A percentile compares a stretch with the other conserved stretches of the same genome.
Evolutionary conservation across 2,113 vertebrate species (phyloP).

Genomic region (Clarias batrachus): DNA sequence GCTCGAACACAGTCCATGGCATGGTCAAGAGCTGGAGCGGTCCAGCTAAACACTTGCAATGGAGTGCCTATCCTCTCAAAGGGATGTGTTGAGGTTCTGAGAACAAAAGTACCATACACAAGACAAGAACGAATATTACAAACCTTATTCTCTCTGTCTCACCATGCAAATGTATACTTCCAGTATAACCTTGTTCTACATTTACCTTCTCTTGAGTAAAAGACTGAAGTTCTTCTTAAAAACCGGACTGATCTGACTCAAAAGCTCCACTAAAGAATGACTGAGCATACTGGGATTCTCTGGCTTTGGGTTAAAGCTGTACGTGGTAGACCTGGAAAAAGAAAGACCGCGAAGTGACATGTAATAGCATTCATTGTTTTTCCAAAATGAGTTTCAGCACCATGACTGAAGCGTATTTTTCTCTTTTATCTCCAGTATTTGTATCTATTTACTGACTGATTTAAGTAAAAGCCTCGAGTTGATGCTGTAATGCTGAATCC

Average conservation of each 20-base stretch:
- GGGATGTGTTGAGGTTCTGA: slow-evolving; percentile 87
- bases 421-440: neutral
- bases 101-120: neutral
- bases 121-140: neutral
- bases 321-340: slow-evolving; percentile 84
- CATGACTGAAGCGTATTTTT: neutral
- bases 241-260: slow-evolving; percentile 89
- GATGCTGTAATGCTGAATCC: slow-evolving; percentile 89
- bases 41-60: slow-evolving; percentile 93
- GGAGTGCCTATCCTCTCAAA: slow-evolving; percentile 91
- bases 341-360: neutral
- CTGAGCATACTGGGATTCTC: slow-evolving; percentile 89
- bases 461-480: slow-evolving; percentile 88
- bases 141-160: neutral
- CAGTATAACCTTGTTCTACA: neutral
- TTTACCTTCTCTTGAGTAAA: slow-evolving; percentile 90
- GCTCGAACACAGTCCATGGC: slow-evolving; percentile 87
- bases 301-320: slow-evolving; percentile 93
- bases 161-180: neutral
- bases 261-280: slow-evolving; percentile 92
- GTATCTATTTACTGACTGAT: slow-evolving; percentile 80
- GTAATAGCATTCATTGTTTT: neutral
- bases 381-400: neutral
- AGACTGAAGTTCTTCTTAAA: slow-evolving; percentile 90
- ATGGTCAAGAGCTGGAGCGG: slow-evolving; percentile 83